Evolutionary conservation across 35 echinoderm and acorn worm species (phyloP).

Genomic region (Apostichopus parvimensis): DNA sequence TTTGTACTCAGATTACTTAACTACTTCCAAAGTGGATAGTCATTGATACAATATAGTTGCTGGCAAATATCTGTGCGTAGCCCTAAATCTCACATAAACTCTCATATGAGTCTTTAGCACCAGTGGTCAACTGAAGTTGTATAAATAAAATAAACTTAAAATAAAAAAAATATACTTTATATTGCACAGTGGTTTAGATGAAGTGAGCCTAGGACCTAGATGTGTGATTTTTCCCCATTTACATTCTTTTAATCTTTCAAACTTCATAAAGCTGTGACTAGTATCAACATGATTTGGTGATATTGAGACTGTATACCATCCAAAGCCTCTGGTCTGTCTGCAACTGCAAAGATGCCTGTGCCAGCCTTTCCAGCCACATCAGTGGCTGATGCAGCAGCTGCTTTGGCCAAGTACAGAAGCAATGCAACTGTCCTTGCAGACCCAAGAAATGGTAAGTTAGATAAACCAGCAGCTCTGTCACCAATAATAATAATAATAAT

Average conservation of each 20-base stretch:
- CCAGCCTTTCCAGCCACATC: conserved; percentile 15
- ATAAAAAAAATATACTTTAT: no score
- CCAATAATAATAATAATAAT: neutral
- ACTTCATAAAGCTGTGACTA: neutral
- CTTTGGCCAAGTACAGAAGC: conserved; percentile 83
- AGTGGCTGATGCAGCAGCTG: conserved; percentile 55
- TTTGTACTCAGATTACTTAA: no score
- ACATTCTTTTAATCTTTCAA: neutral
- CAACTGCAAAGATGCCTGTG: conserved; percentile 54
- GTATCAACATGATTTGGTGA: neutral
- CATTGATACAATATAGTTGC: no score
- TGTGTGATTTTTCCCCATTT: no score
- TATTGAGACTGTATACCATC: neutral
- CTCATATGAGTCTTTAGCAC: no score
- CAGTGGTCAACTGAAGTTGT: no score
- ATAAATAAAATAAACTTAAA: no score
- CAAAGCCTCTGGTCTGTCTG: neutral
- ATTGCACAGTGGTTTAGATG: no score
- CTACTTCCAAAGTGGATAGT: no score
- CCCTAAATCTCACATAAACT: no score
- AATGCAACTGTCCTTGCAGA: conserved; percentile 92
- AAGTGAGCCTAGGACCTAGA: no score
- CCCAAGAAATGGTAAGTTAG: conserved; percentile 69
- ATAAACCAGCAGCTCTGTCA: neutral
- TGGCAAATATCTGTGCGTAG: no score